Evolutionary conservation across 2,797 vertebrate genomes (phyloP).

Genomic region (Enteromius unitaeniatus): DNA sequence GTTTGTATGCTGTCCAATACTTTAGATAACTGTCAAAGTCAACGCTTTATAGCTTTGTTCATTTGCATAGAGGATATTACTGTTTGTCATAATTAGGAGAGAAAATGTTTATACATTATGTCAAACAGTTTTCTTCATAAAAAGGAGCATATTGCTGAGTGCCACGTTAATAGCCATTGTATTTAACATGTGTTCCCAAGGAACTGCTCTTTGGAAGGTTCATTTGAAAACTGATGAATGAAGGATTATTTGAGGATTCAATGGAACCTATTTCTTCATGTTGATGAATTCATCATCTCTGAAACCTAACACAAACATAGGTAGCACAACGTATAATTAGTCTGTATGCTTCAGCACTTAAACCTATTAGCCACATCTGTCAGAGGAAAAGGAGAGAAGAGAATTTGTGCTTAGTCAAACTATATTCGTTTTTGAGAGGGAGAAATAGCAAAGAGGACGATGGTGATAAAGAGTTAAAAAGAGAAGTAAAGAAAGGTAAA

Average conservation of each 20-base stretch:
- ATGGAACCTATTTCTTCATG: constrained; percentile 42
- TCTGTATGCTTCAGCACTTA: constrained; percentile 71
- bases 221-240: constrained; percentile 37
- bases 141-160: constrained; percentile 1
- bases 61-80: constrained; percentile 2
- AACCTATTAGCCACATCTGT: constrained; percentile 70
- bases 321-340: constrained; percentile 71
- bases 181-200: constrained; percentile 35
- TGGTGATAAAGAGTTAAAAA: neutral
- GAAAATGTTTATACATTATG: neutral
- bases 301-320: constrained; percentile 69
- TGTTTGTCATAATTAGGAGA: constrained; percentile 17
- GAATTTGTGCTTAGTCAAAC: constrained; percentile 24
- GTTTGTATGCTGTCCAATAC: neutral
- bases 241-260: constrained; percentile 33
- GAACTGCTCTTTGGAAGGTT: constrained; percentile 17
- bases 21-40: neutral
- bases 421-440: neutral
- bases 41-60: neutral
- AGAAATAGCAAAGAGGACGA: neutral
- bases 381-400: constrained; percentile 31
- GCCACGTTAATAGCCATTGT: constrained; percentile 35
- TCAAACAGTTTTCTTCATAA: constrained; percentile 13
- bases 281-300: constrained; percentile 68
- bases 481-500: neutral